Base-by-base conservation (phyloP, 2,797 vertebrate genomes). In the Etheostoma perlongum region DNA sequence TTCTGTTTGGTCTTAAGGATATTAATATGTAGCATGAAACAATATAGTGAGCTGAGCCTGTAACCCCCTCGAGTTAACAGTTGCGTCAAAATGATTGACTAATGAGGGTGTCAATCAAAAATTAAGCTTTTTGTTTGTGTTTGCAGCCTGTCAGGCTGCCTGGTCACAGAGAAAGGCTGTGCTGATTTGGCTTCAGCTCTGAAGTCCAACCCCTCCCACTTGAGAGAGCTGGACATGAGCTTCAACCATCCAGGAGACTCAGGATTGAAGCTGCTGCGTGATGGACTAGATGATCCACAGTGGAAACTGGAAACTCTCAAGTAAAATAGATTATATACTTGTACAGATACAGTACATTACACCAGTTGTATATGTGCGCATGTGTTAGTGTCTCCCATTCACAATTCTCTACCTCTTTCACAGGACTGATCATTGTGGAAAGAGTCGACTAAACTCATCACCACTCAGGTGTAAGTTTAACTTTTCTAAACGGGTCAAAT, bases 141-240 rank as follows among this genome's bases (percentile, higher is more conserved):
- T 73, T 54, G 14, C 60, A 84, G 77, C 9, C 9, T 84, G 13
- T 73, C 82, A 14, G 65, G 33, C 2, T 82, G 75, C 63, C 58
- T 42, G 70, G 25, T 85, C 59, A 72, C 67, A 63, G 74, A 64
- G 25, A 19, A 58, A 30, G 77, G 84, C 16, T 83, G 71, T 23
- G 0, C 1, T 15, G 33, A 6, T 12, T 74, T 85, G 54, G 59
- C 21, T 19, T 65, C 21, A 14, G 75, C 67, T 75, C 66, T 85
- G 21, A 71, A 4, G 8, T 36, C n/a, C 5, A 84, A 81, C 47
- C 52, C 66, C 8, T 82, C 69, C 13, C 61, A 80, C 46, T 53
- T 85, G 46, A 82, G 27, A 67, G 62, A 78, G 59, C 68, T 85
- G 63, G 75, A 81, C 54, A 72, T 85, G 72, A 82, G 79, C 59